phyloP scores from a whole-genome alignment of 2,888 invertebrate species.

The Polymixis flavicincta region DNA sequence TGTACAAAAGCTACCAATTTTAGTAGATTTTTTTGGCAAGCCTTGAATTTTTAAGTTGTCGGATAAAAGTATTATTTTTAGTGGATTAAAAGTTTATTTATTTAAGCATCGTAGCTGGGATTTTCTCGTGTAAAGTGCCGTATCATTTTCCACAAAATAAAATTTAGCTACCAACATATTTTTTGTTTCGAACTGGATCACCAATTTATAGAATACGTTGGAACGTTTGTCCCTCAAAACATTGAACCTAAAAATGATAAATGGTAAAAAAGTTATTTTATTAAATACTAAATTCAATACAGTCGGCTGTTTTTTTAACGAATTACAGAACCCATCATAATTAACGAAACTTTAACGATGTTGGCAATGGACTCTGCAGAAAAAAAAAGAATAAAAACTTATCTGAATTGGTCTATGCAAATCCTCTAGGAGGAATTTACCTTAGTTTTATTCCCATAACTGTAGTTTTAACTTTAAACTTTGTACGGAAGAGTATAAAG shows the following conservation, averaged over 20 bases:
- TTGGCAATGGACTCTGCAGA: constrained; percentile 72
- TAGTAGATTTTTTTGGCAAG: constrained; percentile 5
- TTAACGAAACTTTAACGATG: constrained; percentile 79
- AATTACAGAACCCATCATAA: constrained; percentile 72
- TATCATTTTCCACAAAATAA: constrained; percentile 32
- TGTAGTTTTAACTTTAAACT: constrained; percentile 43
- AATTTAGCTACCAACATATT: constrained; percentile 24
- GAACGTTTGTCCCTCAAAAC: constrained; percentile 13
- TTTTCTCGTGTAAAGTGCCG: background rate
- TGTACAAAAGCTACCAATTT: background rate
- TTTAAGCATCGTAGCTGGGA: constrained; percentile 1
- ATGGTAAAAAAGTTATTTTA: constrained; percentile 24
- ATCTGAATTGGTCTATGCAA: constrained; percentile 66
- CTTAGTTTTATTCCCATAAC: constrained; percentile 35
- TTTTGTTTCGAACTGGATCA: constrained; percentile 14
- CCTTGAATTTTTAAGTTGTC: background rate
- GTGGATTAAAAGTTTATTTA: constrained; percentile 39
- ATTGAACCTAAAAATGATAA: constrained; percentile 1
- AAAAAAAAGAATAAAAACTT: constrained; percentile 56
- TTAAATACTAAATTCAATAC: constrained; percentile 34
- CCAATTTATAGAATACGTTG: constrained; percentile 27
- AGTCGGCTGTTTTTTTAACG: too few relatives aligned
- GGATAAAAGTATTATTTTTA: background rate
- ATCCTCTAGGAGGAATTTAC: constrained; percentile 56
- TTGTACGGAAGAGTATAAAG: constrained; percentile 23